Evolutionary conservation across 2,113 vertebrate species (phyloP), one percentile per base, ranked within the genome.

Genomic region (Cephalopterus ornatus): DNA sequence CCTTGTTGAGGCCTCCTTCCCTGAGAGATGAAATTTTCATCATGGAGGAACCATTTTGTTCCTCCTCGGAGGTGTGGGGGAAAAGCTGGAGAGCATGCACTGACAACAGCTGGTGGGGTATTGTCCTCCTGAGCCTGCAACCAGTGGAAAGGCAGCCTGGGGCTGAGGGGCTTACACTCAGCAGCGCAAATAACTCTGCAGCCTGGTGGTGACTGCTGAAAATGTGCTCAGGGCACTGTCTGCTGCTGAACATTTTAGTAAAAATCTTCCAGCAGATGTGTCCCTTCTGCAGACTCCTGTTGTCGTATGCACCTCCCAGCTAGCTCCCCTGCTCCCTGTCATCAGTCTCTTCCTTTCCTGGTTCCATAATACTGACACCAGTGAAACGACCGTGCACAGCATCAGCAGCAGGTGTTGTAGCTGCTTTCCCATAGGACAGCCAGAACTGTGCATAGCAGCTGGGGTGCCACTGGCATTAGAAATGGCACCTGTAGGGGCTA

Each of bases 321-420:
- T 85, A 22, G 12, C 12, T 66, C 68, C 47, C 55, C 56, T 85
- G 66, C 66, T 91, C 27, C 33, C 66, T 85, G 39, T 19, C 33
- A 10, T 42, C 47, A 23, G 14, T 17, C 32, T 71, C n/a, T 23
- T 85, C 55, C 70, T 42, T 55, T 49, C 28, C 37, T 2, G 2
- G 15, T 80, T 72, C 63, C 33, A 3, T 23, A 49, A 30, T 5
- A 19, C 32, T 15, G n/a, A 5, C 30, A 7, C 4, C 0, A 0
- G 33, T 75, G 49, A 73, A 53, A 22, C 0, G 52, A 46, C 77
- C 3, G 0, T 2, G 7, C 47, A 8, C 14, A 71, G 63, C 47
- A 28, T 32, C 1, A 6, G 4, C 65, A 39, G 35, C 0, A 0
- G 21, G 13, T 77, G 73, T 82, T 66, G 50, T 13, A 37, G 59